These are phyloP conservation scores for Clistopyga incitator DNA, from an alignment of 2,888 invertebrate genomes.

Conservation along the genomic window DNA sequence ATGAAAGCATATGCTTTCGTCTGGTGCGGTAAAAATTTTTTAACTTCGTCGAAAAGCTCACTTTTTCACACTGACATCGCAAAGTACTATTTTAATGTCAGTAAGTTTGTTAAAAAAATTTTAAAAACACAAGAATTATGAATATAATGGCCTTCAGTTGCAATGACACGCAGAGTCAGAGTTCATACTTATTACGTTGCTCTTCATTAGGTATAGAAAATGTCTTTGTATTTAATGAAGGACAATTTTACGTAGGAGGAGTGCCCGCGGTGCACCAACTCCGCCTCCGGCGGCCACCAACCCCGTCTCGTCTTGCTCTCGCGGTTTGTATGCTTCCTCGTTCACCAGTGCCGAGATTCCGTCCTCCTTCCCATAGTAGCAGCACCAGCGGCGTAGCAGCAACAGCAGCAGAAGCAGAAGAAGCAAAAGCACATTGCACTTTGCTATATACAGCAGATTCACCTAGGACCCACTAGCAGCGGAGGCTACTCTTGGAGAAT, in stretches of 20 bases:
- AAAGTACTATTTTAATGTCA: too few species aligned
- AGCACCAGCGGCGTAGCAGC: background rate
- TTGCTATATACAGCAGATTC: conserved; percentile 10
- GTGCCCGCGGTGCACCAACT: conserved; percentile 49
- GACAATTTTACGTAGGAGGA: conserved; percentile 55
- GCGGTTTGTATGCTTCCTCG: conserved; percentile 43
- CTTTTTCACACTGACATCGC: too few species aligned
- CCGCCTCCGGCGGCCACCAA: conserved; percentile 43
- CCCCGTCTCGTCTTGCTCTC: conserved; percentile 44
- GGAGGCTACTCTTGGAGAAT: conserved; percentile 31
- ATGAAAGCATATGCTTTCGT: too few species aligned
- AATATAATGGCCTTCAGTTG: background rate
- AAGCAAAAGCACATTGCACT: conserved; percentile 5
- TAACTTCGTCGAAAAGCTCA: too few species aligned
- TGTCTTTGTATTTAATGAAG: conserved; percentile 51
- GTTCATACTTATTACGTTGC: conserved; percentile 30
- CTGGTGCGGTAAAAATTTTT: too few species aligned
- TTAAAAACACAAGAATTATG: background rate
- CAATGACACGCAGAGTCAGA: background rate
- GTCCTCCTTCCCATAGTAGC: conserved; percentile 29
- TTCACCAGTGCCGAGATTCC: conserved; percentile 32
- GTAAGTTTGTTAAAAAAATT: background rate
- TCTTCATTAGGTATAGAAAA: conserved; percentile 24
- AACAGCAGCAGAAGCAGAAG: background rate
- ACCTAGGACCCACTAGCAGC: background rate